phyloP scores from a whole-genome alignment of 2,113 vertebrate species.

The Miniopterus natalensis region DNA sequence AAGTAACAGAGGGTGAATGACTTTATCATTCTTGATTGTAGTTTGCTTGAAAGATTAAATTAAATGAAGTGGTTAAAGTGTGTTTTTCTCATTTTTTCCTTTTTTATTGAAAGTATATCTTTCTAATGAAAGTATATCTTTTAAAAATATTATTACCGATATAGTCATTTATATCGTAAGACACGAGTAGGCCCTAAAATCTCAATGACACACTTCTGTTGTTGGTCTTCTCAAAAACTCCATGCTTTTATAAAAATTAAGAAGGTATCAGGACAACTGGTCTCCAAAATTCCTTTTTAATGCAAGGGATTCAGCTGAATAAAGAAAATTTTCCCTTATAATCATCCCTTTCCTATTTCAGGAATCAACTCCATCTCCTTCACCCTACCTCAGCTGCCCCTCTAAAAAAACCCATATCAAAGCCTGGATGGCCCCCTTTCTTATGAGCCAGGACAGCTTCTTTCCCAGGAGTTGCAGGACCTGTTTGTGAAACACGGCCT shows the following conservation, averaged over 20 bases:
- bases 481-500: conserved; percentile 41
- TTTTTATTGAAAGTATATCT: neutral
- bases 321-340: conserved; percentile 16
- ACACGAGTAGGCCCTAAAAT: neutral
- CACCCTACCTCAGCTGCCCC: neutral
- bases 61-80: neutral
- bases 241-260: conserved; percentile 24
- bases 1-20: conserved; percentile 34
- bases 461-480: neutral
- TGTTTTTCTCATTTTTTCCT: neutral
- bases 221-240: neutral
- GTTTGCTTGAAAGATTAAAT: conserved; percentile 64
- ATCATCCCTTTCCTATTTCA: neutral
- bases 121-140: neutral
- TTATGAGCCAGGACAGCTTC: neutral
- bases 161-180: neutral
- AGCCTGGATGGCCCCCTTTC: neutral
- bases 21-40: conserved; percentile 47
- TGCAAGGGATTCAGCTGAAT: neutral
- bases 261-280: neutral
- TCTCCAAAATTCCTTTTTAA: conserved; percentile 14
- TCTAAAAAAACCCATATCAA: neutral
- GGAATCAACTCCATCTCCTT: neutral
- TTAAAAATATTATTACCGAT: neutral
- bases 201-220: neutral